Percentiles rank a stretch among this genome's conserved stretches.
Evolutionary conservation across 1,140 invertebrate genomes (phyloP).

Genomic region (Habropoda laboriosa): DNA sequence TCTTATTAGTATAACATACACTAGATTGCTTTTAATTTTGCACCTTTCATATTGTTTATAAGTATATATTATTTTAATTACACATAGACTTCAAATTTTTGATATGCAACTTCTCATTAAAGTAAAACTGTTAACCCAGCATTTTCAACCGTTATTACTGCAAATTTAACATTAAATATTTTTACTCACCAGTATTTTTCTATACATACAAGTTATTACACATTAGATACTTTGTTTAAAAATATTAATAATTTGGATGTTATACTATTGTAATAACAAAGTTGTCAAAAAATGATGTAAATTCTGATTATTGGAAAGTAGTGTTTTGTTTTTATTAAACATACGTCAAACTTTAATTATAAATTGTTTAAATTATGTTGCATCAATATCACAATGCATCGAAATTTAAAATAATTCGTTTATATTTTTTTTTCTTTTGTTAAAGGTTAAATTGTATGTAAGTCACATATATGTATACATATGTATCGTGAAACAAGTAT

Average conservation of each 20-base stretch:
- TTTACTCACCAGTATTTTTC: conserved; percentile 45
- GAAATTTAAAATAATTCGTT: background rate
- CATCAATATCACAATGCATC: conserved; percentile 2
- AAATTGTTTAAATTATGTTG: conserved; percentile 44
- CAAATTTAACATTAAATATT: conserved; percentile 41
- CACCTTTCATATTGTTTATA: conserved; percentile 30
- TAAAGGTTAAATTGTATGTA: conserved; percentile 34
- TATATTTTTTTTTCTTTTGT: conserved; percentile 4
- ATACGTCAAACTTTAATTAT: conserved; percentile 27
- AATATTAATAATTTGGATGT: background rate
- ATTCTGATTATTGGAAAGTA: conserved; percentile 20
- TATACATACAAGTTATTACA: conserved; percentile 49
- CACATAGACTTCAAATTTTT: conserved; percentile 2
- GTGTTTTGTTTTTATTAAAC: conserved; percentile 19
- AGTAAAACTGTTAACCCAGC: conserved; percentile 5
- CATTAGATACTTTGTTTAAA: conserved; percentile 9
- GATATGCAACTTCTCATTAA: conserved; percentile 30
- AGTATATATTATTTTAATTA: conserved; percentile 28
- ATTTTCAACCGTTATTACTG: conserved; percentile 27
- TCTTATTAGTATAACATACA: conserved; percentile 10
- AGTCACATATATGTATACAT: conserved; percentile 21
- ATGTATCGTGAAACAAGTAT: conserved; percentile 27
- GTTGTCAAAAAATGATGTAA: background rate
- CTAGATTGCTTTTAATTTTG: conserved; percentile 29
- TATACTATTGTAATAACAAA: conserved; percentile 27